phyloP scores from a whole-genome alignment of 2,113 vertebrate species.

The Panthera uncia region DNA sequence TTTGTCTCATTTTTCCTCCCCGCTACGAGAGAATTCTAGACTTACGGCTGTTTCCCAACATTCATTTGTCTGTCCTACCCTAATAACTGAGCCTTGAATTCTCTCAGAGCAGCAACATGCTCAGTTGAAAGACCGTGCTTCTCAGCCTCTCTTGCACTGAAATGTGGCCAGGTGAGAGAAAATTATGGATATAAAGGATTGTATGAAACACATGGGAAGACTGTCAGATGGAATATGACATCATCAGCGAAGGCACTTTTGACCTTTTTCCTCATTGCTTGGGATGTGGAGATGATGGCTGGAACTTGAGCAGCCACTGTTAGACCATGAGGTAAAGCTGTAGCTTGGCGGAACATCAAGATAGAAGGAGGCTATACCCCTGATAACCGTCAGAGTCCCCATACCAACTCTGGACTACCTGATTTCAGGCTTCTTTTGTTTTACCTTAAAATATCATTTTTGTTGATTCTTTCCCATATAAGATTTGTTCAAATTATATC shows the following conservation, averaged over 20 bases:
- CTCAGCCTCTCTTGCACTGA: constrained; percentile 14
- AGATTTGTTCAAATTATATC: constrained; percentile 84
- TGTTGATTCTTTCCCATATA: constrained; percentile 85
- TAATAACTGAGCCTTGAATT: background rate
- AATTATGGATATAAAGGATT: background rate
- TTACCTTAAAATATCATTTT: constrained; percentile 56
- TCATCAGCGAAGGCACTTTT: background rate
- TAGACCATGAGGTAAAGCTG: background rate
- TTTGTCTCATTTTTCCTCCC: background rate
- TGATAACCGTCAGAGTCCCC: background rate
- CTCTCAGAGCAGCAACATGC: background rate
- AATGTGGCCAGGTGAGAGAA: background rate
- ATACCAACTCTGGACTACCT: background rate
- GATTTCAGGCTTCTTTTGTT: background rate
- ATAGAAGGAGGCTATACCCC: background rate
- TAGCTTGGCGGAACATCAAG: background rate
- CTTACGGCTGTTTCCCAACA: background rate
- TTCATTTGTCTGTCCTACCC: background rate
- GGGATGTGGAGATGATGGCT: background rate
- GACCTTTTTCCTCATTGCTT: background rate
- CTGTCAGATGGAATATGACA: background rate
- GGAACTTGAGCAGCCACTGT: background rate
- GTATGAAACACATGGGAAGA: background rate
- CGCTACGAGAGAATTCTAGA: background rate
- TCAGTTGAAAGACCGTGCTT: background rate